Conservation (phyloP, 2,888 invertebrate genomes). For the Pinctada fucata region DNA sequence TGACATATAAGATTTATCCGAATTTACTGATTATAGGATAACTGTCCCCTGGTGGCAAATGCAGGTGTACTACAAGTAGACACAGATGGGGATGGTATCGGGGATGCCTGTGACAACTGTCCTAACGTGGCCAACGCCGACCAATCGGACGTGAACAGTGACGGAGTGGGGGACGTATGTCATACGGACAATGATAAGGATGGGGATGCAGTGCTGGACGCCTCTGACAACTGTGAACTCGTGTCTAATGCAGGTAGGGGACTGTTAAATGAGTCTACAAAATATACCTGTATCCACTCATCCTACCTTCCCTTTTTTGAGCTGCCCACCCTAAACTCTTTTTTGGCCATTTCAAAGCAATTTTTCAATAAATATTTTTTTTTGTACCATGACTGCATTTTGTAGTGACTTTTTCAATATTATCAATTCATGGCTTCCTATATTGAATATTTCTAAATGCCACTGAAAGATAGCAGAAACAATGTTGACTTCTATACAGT, state of each 20-base stretch:
- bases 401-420: no score
- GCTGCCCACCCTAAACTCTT: no score
- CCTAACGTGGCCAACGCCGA: slow-evolving; percentile 48
- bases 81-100: slow-evolving; percentile 70
- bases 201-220: slow-evolving; percentile 82
- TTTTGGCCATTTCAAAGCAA: no score
- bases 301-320: no score
- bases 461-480: no score
- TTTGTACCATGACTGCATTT: no score
- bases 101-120: slow-evolving; percentile 63
- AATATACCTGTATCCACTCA: neutral
- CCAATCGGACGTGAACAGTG: slow-evolving; percentile 69
- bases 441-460: no score
- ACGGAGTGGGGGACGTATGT: slow-evolving; percentile 59
- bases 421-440: no score
- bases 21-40: slow-evolving; percentile 42
- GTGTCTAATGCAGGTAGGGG: slow-evolving; percentile 73
- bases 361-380: no score
- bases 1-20: no score
- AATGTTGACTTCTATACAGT: no score
- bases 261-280: no score
- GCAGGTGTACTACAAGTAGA: slow-evolving; percentile 45
- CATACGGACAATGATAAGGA: slow-evolving; percentile 56
- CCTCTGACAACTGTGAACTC: slow-evolving; percentile 91
- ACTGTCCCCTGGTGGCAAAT: slow-evolving; percentile 53